phyloP scores from a whole-genome alignment of 2,888 invertebrate genomes.

The Rotaria magnacalcarata region DNA sequence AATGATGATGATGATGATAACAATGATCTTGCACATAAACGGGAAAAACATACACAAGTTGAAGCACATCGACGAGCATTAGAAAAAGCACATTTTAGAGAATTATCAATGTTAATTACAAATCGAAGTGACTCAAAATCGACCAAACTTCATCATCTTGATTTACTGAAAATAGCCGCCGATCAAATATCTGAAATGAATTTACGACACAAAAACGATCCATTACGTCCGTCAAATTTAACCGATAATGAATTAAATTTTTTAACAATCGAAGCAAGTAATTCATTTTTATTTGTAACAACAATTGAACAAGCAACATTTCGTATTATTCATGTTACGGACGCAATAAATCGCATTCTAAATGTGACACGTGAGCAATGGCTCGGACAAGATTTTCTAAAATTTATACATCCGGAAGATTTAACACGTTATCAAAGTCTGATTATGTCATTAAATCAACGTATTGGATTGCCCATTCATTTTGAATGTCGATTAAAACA shows the following conservation, averaged over 20 bases:
- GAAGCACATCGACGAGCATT: conserved; percentile 16
- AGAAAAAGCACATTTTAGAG: conserved; percentile 24
- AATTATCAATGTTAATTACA: neutral
- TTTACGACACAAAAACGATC: neutral
- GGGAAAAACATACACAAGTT: conserved; percentile 33
- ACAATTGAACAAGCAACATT: neutral
- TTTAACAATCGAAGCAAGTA: conserved; percentile 12
- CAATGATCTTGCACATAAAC: conserved; percentile 11
- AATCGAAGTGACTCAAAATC: neutral
- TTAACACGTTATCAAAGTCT: neutral
- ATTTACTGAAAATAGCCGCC: conserved; percentile 11
- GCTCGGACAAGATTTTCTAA: neutral
- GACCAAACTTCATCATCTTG: neutral
- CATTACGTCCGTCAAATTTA: conserved; percentile 31
- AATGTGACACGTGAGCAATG: neutral
- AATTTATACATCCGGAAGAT: conserved; percentile 17
- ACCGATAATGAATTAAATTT: conserved; percentile 32
- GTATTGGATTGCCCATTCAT: neutral
- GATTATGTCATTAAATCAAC: conserved; percentile 7
- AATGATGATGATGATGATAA: conserved; percentile 12
- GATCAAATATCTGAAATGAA: neutral
- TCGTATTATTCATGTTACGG: neutral
- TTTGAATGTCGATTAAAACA: neutral
- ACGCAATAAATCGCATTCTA: neutral
- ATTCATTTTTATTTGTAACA: conserved; percentile 9